These are phyloP conservation scores for Macrophya annulata DNA, from an alignment of 2,888 invertebrate species.

Conservation along the genomic window DNA sequence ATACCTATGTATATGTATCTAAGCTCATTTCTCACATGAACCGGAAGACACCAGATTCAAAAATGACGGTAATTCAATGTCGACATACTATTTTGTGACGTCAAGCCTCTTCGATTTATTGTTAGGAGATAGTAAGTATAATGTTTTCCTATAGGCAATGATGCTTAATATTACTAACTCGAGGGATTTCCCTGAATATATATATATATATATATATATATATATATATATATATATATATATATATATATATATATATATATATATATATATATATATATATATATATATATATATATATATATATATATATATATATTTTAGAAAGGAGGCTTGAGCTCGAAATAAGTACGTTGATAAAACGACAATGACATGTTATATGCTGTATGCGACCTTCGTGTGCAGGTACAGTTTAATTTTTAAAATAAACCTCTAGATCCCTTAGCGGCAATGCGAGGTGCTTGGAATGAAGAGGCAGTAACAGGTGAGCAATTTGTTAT, in stretches of 20 bases:
- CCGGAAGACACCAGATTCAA: not conserved
- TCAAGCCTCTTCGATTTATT: not conserved
- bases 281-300: not conserved
- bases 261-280: not conserved
- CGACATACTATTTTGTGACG: conserved; percentile 2
- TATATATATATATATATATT: not conserved
- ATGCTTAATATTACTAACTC: conserved; percentile 1
- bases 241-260: not conserved
- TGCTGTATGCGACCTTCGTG: not conserved
- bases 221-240: not conserved
- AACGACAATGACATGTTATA: not conserved
- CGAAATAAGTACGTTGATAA: not conserved
- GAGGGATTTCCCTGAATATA: not conserved
- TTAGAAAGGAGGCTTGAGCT: not conserved
- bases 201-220: too few species aligned
- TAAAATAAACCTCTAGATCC: not conserved
- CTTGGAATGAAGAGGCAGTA: conserved; percentile 3
- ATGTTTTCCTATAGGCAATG: not conserved
- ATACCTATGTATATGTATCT: not conserved
- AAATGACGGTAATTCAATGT: not conserved
- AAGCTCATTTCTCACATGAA: not conserved
- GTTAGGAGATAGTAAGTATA: not conserved
- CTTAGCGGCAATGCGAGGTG: too few species aligned
- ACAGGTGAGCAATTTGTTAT: conserved; percentile 4
- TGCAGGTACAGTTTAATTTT: not conserved